A percentile compares a stretch with the other conserved stretches of the same genome.
Evolutionary conservation across 2,797 vertebrate species (phyloP).

Genomic region (Gila robusta): DNA sequence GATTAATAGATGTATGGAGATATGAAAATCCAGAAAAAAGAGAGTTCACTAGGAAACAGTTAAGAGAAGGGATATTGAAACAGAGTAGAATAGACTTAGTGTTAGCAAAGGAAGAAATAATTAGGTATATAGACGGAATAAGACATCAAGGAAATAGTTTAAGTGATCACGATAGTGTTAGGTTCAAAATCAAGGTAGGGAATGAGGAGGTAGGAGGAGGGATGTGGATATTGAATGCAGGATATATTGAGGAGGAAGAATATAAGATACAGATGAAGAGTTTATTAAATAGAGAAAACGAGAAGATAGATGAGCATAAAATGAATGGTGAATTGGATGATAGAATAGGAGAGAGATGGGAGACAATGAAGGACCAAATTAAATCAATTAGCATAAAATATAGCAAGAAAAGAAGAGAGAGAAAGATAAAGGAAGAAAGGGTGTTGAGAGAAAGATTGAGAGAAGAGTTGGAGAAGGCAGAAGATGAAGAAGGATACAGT

Average conservation of each 20-base stretch:
- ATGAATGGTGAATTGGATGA: not conserved
- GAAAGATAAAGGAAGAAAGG: not conserved
- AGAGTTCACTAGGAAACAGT: not conserved
- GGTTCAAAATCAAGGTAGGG: not conserved
- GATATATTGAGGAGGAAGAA: not conserved
- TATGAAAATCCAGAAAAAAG: not conserved
- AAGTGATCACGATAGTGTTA: not conserved
- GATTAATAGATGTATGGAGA: not conserved
- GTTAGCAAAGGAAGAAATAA: not conserved
- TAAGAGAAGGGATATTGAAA: not conserved
- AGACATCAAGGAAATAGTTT: not conserved
- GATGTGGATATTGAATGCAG: constrained; percentile 4
- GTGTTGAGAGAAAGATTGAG: not conserved
- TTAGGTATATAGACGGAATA: not conserved
- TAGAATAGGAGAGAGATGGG: not conserved
- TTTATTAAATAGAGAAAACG: not conserved
- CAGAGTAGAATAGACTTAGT: constrained; percentile 5
- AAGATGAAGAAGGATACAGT: not conserved
- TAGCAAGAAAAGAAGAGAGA: not conserved
- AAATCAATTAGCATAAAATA: not conserved
- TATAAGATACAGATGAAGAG: not conserved
- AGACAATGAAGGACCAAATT: not conserved
- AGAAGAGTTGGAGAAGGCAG: not conserved
- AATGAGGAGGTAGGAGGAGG: not conserved
- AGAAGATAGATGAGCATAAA: not conserved